Base-by-base conservation (phyloP, 2,113 vertebrate genomes). In the Myocastor coypus region DNA sequence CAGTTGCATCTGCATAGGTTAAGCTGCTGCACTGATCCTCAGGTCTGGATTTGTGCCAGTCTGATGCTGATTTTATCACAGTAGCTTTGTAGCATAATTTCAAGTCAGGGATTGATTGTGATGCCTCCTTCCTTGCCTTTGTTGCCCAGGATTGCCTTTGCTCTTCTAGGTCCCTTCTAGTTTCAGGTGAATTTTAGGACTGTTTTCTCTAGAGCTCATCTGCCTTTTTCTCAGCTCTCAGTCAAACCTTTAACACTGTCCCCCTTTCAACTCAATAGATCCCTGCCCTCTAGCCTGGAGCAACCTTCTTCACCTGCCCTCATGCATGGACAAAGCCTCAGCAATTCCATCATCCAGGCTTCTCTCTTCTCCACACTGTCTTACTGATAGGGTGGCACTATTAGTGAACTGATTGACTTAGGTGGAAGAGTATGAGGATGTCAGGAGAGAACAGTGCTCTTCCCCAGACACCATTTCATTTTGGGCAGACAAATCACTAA, bases 361-460 rank as follows among this genome's bases (percentile, higher is more conserved):
- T 24, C 28, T 19, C 17, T 85, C 34, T 59, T 32, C 92, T 28
- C 3, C 40, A 37, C 28, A 59, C 32, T 26, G 5, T 82, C 26
- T 63, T 34, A 24, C 16, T 10, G 32, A 83, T 4, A 81, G 24
- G 42, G 32, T 28, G 5, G 32, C 32, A 90, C 82, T 30, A 30
- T 52, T 30, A 40, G 12, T 8, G 42, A 22, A 12, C 34, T 66
- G 34, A 73, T 19, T 37, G 3, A 32, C 32, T 77, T 34, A 34
- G 0, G 12, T 40, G 52, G 12, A n/a, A 26, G 52, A 28, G 1
- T 46, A 42, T 42, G 37, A 12, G 20, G 20, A n/a, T 24, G 26
- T 64, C 0, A 46, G 11, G 0, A 19, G 37, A 19, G 55, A 19
- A 3, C 1, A 8, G 26, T 16, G 17, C 11, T 42, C 5, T 75